These are phyloP conservation scores for Physeter macrocephalus DNA, from an alignment of 2,113 vertebrate genomes.

Conservation along the genomic window DNA sequence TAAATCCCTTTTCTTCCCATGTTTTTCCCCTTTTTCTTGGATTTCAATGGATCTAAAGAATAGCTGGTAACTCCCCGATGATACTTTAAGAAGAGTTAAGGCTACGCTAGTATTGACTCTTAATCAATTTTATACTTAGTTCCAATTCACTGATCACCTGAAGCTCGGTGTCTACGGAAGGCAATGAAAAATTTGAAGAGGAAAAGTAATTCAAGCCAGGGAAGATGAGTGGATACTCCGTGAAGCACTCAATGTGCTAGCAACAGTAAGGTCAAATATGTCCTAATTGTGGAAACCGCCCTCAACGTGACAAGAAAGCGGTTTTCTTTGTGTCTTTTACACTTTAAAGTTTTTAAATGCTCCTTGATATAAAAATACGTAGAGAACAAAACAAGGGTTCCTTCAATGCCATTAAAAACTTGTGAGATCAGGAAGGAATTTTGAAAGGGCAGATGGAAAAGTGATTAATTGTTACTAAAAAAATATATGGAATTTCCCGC, in stretches of 20 bases:
- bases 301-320: neutral
- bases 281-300: neutral
- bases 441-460: conserved; percentile 45
- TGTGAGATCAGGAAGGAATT: conserved; percentile 25
- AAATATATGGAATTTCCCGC: conserved; percentile 29
- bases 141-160: neutral
- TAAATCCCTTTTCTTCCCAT: neutral
- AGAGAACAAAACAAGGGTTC: neutral
- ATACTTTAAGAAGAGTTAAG: neutral
- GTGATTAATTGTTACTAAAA: conserved; percentile 42
- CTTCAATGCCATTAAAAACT: conserved; percentile 20
- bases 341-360: neutral
- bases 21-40: neutral
- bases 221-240: neutral
- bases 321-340: neutral
- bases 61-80: neutral
- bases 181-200: neutral
- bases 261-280: neutral
- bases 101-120: neutral
- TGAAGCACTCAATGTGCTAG: neutral
- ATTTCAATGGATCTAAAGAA: neutral
- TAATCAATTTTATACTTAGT: conserved; percentile 26
- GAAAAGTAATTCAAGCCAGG: neutral
- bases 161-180: neutral
- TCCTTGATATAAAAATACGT: conserved; percentile 26